Conservation (phyloP, 2,797 vertebrate genomes). For the Danio albolineatus region DNA sequence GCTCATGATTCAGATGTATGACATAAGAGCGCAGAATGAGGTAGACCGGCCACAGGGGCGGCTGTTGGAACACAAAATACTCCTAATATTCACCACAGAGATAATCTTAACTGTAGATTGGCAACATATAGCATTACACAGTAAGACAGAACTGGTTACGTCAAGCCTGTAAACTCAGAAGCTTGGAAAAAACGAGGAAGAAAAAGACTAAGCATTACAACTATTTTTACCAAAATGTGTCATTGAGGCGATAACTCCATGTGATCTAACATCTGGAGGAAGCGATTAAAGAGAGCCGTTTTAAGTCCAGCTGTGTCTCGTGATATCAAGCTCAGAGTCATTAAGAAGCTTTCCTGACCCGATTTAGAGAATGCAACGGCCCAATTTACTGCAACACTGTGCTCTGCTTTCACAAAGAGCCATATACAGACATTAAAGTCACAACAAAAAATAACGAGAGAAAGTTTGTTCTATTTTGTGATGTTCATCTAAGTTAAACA, state of each 20-base stretch:
- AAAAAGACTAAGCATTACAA: neutral
- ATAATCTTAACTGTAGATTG: conserved; percentile 1
- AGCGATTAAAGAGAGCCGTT: conserved; percentile 40
- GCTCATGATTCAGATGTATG: conserved; percentile 3
- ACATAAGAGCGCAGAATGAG: conserved; percentile 11
- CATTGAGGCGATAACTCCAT: neutral
- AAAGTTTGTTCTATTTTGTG: neutral
- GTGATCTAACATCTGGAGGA: conserved; percentile 4
- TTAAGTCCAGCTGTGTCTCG: conserved; percentile 57
- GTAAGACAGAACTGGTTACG: neutral
- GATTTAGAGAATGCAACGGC: conserved; percentile 62
- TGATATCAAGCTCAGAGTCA: conserved; percentile 65
- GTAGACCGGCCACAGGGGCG: conserved; percentile 9
- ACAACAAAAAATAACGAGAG: neutral
- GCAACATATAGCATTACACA: conserved; percentile 38
- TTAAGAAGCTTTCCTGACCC: conserved; percentile 66
- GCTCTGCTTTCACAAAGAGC: neutral
- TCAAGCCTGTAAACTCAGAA: conserved; percentile 22
- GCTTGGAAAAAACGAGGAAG: conserved; percentile 15
- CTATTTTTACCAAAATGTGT: neutral
- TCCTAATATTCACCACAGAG: neutral
- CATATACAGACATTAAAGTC: neutral
- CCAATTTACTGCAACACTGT: conserved; percentile 64
- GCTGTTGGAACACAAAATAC: neutral
- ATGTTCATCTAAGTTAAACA: neutral